Base-by-base conservation (phyloP, 1,140 invertebrate genomes). In the Phocides pigmalion region DNA sequence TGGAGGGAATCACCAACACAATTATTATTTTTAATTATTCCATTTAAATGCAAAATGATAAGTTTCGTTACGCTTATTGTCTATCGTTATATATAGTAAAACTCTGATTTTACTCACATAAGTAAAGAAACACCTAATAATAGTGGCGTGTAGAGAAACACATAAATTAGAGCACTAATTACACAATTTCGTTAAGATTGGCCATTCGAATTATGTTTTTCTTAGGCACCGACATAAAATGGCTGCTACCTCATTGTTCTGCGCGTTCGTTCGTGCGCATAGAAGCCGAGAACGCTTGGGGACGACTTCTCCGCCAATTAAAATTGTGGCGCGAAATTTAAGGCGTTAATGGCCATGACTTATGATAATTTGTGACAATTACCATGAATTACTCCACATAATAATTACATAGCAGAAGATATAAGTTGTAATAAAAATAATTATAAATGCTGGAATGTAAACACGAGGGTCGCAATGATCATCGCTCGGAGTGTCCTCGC, bases 161-260 rank as follows among this genome's bases (percentile, higher is more conserved):
- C 87, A 89, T 91, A 89, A 89, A 91, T 89, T 89, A 91, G 79
- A 88, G 74, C 89, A 91, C 89, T 91, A 91, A 91, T 91, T 89
- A 91, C 89, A 91, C 87, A 92, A 91, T 92, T 90, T 90, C 68
- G 83, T 87, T 89, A 91, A 91, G 83, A 91, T 90, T 91, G 87
- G 88, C 88, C 90, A 92, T 92, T 92, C 88, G 90, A 90, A 91
- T 89, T 92, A 92, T 91, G 90, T 92, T 91, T 92, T 92, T 91
- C 89, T 92, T 89, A 87, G 83, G 81, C 90, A 90, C 87, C 88
- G 87, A 92, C 82, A 92, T 92, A 92, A 92, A 90, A 92, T 92
- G 90, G 90, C 90, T 90, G 90, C 89, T 92, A 91, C 88, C 89
- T 91, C 87, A 90, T 90, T 90, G 90, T 90, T 90, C 87, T 92